These are phyloP conservation scores for Cataglyphis rosenhaueri DNA, from an alignment of 2,888 invertebrate genomes.

Conservation along the genomic window DNA sequence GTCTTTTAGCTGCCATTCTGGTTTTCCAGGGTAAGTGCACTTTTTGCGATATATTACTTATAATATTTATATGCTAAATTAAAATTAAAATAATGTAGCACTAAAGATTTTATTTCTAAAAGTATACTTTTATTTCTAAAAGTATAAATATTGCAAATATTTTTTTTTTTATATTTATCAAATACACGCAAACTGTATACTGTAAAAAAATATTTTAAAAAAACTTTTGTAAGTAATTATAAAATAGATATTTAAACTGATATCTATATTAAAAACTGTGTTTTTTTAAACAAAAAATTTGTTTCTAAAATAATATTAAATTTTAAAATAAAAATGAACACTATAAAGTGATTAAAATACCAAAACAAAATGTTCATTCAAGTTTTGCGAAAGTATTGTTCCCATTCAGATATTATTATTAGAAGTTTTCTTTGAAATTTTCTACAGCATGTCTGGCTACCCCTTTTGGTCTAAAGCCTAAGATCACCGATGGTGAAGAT, in stretches of 20 bases:
- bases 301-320: neutral
- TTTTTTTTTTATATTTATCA: neutral
- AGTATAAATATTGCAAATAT: neutral
- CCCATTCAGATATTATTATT: neutral
- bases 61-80: neutral
- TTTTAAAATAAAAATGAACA: neutral
- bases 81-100: neutral
- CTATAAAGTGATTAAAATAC: neutral
- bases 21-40: constrained; percentile 73
- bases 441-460: constrained; percentile 62
- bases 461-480: constrained; percentile 57
- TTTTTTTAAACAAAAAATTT: neutral
- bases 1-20: constrained; percentile 63
- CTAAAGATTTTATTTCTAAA: neutral
- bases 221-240: constrained; percentile 3
- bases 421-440: neutral
- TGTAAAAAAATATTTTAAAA: neutral
- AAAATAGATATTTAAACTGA: neutral
- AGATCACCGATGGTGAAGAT: constrained; percentile 77
- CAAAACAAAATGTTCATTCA: neutral
- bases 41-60: neutral
- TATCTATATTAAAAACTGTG: neutral
- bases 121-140: neutral
- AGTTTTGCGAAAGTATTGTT: neutral
- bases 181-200: neutral